A percentile compares a stretch with the other conserved stretches of the same genome.
phyloP scores from a whole-genome alignment of 2,113 vertebrate species.

The Albula glossodonta region DNA sequence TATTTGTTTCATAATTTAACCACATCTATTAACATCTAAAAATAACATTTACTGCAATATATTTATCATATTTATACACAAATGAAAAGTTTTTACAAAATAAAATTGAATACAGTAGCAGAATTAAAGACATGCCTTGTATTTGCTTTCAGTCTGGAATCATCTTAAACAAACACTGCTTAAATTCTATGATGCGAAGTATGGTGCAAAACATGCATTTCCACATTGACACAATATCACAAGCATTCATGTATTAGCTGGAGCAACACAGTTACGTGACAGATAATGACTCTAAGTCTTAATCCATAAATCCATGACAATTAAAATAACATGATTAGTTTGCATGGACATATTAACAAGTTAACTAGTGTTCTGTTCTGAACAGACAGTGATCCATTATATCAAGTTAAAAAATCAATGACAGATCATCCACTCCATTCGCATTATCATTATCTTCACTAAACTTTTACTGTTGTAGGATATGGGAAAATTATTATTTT shows the following conservation, averaged over 20 bases:
- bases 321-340: background rate
- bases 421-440: no score
- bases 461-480: no score
- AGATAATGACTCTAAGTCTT: background rate
- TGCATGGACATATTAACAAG: background rate
- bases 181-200: background rate
- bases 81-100: no score
- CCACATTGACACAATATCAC: background rate
- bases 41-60: no score
- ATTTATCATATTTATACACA: no score
- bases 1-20: no score
- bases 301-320: background rate
- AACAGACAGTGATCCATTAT: no score
- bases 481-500: no score
- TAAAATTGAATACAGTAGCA: background rate
- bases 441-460: no score
- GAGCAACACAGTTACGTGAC: background rate
- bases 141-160: background rate
- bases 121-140: background rate
- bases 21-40: no score
- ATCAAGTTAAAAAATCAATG: no score
- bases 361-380: background rate
- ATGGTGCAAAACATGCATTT: background rate
- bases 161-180: background rate
- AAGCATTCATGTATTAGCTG: background rate